Percentiles rank a stretch among this genome's conserved stretches.
Conservation (phyloP, 2,888 invertebrate genomes). For the Lasioglossum leucozonium region DNA sequence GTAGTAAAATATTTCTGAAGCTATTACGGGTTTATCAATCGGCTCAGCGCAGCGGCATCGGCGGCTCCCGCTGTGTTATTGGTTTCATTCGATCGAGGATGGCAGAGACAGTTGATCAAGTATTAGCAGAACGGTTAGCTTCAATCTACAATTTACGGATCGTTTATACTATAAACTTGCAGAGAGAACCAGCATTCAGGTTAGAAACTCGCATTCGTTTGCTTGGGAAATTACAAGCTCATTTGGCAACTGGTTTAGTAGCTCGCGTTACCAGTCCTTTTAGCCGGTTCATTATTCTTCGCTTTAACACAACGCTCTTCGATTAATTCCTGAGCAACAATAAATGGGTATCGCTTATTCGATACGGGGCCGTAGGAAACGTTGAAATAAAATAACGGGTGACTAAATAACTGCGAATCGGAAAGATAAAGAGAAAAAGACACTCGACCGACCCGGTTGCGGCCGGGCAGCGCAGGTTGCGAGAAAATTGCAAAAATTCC, state of each 20-base stretch:
- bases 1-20: neutral
- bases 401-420: neutral
- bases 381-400: neutral
- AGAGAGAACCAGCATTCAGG: neutral
- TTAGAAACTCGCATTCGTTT: neutral
- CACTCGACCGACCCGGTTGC: neutral
- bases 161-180: neutral
- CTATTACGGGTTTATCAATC: neutral
- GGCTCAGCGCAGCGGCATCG: neutral
- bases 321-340: neutral
- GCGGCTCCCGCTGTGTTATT: neutral
- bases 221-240: neutral
- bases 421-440: neutral
- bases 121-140: neutral
- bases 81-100: neutral
- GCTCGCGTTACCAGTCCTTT: neutral
- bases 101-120: neutral
- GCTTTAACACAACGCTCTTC: neutral
- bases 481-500: neutral
- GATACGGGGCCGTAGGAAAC: neutral
- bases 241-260: conserved; percentile 4
- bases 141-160: neutral
- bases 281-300: neutral
- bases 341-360: neutral
- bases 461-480: neutral